phyloP scores from a whole-genome alignment of 2,888 invertebrate genomes.

The Caenorhabditis sp. region DNA sequence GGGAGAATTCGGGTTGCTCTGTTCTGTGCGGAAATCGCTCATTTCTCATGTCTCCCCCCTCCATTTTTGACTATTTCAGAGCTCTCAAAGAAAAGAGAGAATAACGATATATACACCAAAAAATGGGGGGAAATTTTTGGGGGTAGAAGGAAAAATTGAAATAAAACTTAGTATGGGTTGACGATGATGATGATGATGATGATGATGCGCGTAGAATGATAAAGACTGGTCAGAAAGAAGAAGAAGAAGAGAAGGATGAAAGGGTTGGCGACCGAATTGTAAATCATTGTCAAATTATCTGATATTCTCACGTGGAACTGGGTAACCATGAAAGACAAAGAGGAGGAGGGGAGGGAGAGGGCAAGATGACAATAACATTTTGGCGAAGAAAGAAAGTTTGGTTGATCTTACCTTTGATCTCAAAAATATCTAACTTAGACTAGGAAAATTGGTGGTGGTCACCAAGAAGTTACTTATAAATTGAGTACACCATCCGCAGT shows the following conservation, averaged over 20 bases:
- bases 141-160: not conserved
- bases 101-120: not conserved
- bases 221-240: constrained; percentile 1
- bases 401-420: too few species aligned
- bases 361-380: too few species aligned
- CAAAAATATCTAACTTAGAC: too few species aligned
- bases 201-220: too few species aligned
- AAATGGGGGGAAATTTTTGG: not conserved
- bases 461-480: too few species aligned
- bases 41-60: not conserved
- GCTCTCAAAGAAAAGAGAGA: not conserved
- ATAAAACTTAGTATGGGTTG: not conserved
- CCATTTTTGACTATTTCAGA: too few species aligned
- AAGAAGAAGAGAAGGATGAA: constrained; percentile 12
- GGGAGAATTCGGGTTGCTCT: not conserved
- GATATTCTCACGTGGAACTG: constrained; percentile 28
- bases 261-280: constrained; percentile 15
- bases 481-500: too few species aligned
- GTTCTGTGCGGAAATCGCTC: constrained; percentile 1
- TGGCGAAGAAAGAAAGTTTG: too few species aligned
- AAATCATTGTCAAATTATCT: constrained; percentile 24
- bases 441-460: too few species aligned
- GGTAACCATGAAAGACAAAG: constrained; percentile 2
- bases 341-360: too few species aligned
- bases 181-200: too few species aligned